phyloP scores from a whole-genome alignment of 2,888 invertebrate genomes.

The Aspidapion aeneum region DNA sequence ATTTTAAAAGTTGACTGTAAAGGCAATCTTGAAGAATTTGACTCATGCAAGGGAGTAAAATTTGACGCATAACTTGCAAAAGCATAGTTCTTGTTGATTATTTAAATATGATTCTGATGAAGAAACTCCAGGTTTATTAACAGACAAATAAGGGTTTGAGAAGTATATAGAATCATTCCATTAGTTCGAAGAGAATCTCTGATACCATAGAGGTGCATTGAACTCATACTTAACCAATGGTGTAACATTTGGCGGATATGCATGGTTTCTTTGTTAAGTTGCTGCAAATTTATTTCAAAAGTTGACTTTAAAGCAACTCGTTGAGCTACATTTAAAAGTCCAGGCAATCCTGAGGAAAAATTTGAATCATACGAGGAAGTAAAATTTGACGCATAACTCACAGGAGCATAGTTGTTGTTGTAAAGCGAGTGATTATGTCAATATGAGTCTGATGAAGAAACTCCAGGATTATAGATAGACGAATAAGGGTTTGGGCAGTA shows the following conservation, averaged over 20 bases:
- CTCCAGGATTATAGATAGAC: neutral
- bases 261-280: neutral
- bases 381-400: neutral
- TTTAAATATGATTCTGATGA: neutral
- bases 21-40: neutral
- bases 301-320: neutral
- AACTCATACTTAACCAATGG: no score
- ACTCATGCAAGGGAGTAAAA: neutral
- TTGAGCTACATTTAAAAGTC: no score
- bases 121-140: neutral
- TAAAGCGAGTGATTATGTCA: neutral
- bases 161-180: neutral
- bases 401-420: neutral
- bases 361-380: neutral
- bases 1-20: no score
- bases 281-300: no score
- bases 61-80: neutral
- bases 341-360: neutral
- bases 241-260: neutral
- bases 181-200: neutral
- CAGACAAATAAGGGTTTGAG: neutral
- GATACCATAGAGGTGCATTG: neutral
- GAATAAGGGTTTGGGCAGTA: neutral
- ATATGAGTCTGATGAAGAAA: neutral
- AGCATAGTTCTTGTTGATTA: neutral